Evolutionary conservation across 92 coral and sea anemone genomes (phyloP).

Genomic region (Palythoa heliodiscus): DNA sequence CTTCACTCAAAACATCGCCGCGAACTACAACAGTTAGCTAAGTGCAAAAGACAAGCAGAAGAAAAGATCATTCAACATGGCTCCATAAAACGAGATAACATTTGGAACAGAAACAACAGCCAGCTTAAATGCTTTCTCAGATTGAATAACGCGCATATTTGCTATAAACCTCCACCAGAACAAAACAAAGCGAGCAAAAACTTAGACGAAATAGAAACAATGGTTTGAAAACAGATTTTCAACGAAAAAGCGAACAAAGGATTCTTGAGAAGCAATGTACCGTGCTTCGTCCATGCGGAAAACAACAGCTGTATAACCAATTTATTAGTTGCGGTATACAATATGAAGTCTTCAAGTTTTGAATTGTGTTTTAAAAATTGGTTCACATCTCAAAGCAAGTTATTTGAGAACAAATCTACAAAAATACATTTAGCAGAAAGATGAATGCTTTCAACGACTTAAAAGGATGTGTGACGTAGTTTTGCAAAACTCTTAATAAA

Average conservation of each 20-base stretch:
- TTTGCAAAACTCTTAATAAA: too few relatives aligned
- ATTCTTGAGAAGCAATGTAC: neutral
- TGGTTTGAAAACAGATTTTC: constrained; percentile 39
- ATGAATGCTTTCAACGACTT: too few relatives aligned
- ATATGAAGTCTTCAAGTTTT: too few relatives aligned
- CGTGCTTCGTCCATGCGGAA: too few relatives aligned
- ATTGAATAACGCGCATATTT: constrained; percentile 31
- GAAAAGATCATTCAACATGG: constrained; percentile 46
- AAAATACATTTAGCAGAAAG: too few relatives aligned
- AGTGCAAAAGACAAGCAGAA: constrained; percentile 55
- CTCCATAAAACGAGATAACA: constrained; percentile 45
- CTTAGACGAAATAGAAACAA: constrained; percentile 51
- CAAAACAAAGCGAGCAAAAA: constrained; percentile 24
- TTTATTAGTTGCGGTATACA: too few relatives aligned
- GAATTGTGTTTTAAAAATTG: too few relatives aligned
- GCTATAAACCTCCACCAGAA: constrained; percentile 41
- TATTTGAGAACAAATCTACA: too few relatives aligned
- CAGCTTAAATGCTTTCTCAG: constrained; percentile 41
- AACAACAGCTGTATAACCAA: too few relatives aligned
- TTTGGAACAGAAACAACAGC: constrained; percentile 49
- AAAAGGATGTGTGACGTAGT: too few relatives aligned
- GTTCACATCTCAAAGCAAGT: too few relatives aligned
- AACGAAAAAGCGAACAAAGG: neutral
- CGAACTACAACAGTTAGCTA: constrained; percentile 70
- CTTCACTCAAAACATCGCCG: constrained; percentile 66